phyloP scores from a whole-genome alignment of 2,888 invertebrate genomes.

The Chymomyza amoena region DNA sequence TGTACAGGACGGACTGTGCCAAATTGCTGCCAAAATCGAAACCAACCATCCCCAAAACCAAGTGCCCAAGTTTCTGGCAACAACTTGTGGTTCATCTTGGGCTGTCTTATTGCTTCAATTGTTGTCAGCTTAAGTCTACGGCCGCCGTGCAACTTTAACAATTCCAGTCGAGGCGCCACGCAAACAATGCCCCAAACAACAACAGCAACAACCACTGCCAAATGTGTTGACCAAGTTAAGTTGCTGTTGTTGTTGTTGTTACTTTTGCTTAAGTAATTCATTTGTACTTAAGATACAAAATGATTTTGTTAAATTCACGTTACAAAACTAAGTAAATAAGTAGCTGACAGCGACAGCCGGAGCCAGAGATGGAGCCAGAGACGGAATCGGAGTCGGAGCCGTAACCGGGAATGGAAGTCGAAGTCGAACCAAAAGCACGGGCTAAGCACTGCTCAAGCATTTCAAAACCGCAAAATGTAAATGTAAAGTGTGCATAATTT shows the following conservation, averaged over 20 bases:
- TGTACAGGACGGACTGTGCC: not conserved
- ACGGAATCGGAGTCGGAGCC: not conserved
- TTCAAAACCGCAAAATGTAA: constrained; percentile 64
- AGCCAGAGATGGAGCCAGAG: not conserved
- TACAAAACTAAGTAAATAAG: constrained; percentile 68
- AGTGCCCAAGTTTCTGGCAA: constrained; percentile 13
- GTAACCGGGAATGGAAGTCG: not conserved
- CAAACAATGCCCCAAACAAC: not conserved
- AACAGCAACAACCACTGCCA: constrained; percentile 38
- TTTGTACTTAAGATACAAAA: constrained; percentile 66
- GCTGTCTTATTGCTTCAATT: constrained; percentile 53
- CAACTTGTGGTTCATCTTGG: constrained; percentile 1
- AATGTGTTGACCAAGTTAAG: constrained; percentile 32
- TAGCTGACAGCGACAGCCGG: constrained; percentile 18
- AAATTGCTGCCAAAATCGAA: not conserved
- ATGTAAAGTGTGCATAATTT: constrained; percentile 65
- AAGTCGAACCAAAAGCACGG: not conserved
- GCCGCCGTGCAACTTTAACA: constrained; percentile 39
- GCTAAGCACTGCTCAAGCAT: not conserved
- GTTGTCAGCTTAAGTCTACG: constrained; percentile 17
- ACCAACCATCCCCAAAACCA: constrained; percentile 11
- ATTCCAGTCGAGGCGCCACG: constrained; percentile 35
- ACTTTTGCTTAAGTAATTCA: constrained; percentile 62
- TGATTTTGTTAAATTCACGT: constrained; percentile 58
- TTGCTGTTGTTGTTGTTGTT: constrained; percentile 22